These are phyloP conservation scores for Gonioctena quinquepunctata DNA, from an alignment of 1,140 invertebrate genomes.

Conservation along the genomic window DNA sequence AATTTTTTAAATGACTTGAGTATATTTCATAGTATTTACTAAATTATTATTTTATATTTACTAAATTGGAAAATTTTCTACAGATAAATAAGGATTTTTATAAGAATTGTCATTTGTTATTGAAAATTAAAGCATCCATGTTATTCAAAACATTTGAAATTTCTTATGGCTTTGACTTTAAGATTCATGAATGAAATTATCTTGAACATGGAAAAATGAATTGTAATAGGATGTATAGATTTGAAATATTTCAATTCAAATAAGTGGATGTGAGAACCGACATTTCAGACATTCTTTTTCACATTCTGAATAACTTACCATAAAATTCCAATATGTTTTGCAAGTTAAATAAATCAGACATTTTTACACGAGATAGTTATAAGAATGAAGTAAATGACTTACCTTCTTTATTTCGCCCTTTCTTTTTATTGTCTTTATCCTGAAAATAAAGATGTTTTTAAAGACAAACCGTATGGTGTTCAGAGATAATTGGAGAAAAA, in stretches of 20 bases:
- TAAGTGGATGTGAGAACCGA: slow-evolving; percentile 1
- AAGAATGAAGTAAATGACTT: slow-evolving; percentile 47
- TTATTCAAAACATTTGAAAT: too few relatives aligned
- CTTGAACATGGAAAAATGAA: neutral
- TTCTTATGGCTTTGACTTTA: too few relatives aligned
- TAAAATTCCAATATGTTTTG: slow-evolving; percentile 42
- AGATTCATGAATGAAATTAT: too few relatives aligned
- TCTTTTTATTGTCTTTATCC: slow-evolving; percentile 81
- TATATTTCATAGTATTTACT: too few relatives aligned
- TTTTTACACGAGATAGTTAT: slow-evolving; percentile 25
- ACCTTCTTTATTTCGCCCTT: slow-evolving; percentile 83
- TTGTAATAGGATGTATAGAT: slow-evolving; percentile 8
- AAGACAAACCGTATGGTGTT: slow-evolving; percentile 8
- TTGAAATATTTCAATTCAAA: slow-evolving; percentile 5
- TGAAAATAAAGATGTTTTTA: slow-evolving; percentile 55
- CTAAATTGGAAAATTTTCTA: too few relatives aligned
- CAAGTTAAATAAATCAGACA: slow-evolving; percentile 43
- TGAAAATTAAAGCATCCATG: too few relatives aligned
- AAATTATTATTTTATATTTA: too few relatives aligned
- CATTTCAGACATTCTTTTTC: slow-evolving; percentile 5
- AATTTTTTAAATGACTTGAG: too few relatives aligned
- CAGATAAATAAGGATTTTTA: too few relatives aligned
- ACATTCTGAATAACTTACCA: slow-evolving; percentile 37
- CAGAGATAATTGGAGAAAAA: neutral
- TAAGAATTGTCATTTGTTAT: too few relatives aligned